Conservation (phyloP, 2,797 vertebrate genomes). For the Scarus forsteni region DNA sequence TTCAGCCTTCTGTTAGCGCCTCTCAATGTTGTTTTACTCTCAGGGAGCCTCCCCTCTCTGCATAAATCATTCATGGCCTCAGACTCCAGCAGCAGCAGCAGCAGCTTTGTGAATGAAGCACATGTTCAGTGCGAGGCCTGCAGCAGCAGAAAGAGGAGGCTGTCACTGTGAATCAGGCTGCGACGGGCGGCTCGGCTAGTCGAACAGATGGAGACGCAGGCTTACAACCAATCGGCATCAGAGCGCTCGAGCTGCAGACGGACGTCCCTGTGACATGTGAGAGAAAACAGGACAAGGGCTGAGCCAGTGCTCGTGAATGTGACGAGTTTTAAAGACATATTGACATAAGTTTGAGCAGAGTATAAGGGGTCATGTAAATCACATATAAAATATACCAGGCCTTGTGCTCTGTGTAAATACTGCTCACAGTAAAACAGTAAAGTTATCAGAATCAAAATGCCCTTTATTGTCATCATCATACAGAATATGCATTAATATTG, state of each 20-base stretch:
- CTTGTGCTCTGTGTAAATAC: too few species aligned
- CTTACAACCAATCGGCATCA: conserved; percentile 54
- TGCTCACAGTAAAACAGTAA: too few species aligned
- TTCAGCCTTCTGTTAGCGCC: conserved; percentile 2
- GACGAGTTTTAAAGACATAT: too few species aligned
- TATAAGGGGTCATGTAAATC: too few species aligned
- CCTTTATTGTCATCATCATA: too few species aligned
- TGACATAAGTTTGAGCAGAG: too few species aligned
- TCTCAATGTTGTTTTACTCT: conserved; percentile 35
- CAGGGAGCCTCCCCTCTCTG: conserved; percentile 41
- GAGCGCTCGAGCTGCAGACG: conserved; percentile 35
- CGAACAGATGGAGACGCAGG: conserved; percentile 64
- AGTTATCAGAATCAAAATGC: too few species aligned
- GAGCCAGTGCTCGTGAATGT: conserved; percentile 24
- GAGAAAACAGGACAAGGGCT: conserved; percentile 47
- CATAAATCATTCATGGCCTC: conserved; percentile 56
- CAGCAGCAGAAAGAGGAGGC: conserved; percentile 40
- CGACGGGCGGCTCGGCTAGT: conserved; percentile 23
- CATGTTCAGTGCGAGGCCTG: conserved; percentile 55
- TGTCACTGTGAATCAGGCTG: conserved; percentile 60
- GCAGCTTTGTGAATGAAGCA: conserved; percentile 66
- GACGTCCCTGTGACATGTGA: conserved; percentile 34
- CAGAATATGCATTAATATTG: too few species aligned
- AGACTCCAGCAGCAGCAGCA: conserved; percentile 15
- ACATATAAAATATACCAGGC: too few species aligned